Evolutionary conservation across 2,888 invertebrate genomes (phyloP), one percentile per base, ranked within the genome.

Genomic region (Synanthedon tipuliformis): DNA sequence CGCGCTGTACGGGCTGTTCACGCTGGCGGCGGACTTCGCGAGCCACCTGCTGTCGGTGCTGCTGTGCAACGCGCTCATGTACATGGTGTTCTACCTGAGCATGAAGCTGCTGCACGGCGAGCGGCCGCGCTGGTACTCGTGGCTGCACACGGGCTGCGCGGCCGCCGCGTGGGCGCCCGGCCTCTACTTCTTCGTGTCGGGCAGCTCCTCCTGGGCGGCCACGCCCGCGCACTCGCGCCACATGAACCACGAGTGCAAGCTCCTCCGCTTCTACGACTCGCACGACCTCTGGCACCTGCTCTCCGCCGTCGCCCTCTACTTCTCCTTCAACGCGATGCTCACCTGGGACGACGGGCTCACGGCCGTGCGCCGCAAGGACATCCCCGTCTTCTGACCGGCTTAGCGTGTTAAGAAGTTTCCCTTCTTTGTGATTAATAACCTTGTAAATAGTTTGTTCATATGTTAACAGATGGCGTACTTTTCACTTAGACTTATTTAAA

Each of bases 251-350:
- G 75, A 78, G 66, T 94, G 93, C 68, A 72, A 88, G 56, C 66
- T 94, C 50, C 72, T 94, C 57, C 81, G 90, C 56, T 96, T 96
- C 81, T 96, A 94, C 79, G 96, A 96, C 80, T 88, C 89, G 60
- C 96, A 96, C 80, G 96, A 96, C 74, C 90, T 96, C 61, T 96
- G 96, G 96, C 95, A 95, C 80, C 91, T 94, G 73, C 83, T 95
- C 56, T 95, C 95, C n/a, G 93, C 95, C 12, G 87, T 90, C 41
- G 93, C 93, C 53, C 92, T 95, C 88, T 95, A 94, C 74, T 92
- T 94, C 71, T 93, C 94, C 48, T 95, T 95, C 77, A 92, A 93
- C 91, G 92, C 92, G 48, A 80, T 96, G 67, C 87, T 96, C 57
- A 93, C 94, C 1, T 88, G 96, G 75, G 96, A 96, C 78, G 96